Base-by-base conservation (phyloP, 2,888 invertebrate genomes). In the Pollenia angustigena region DNA sequence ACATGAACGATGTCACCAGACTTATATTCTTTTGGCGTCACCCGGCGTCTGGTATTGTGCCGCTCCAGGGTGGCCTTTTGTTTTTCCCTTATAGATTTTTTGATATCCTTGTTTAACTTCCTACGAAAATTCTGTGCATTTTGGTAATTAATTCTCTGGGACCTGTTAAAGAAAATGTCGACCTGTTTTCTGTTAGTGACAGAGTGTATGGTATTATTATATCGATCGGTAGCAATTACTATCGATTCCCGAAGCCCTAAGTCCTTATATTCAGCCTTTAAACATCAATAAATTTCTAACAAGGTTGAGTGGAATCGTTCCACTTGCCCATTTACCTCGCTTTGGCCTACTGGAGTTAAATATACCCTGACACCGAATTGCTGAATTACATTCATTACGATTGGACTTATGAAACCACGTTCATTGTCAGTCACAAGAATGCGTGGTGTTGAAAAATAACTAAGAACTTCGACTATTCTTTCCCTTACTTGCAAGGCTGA, bases 151-250 rank as follows among this genome's bases (percentile, higher is more conserved):
- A 66, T 78, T 66, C 78, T 66, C 9, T 44, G 16, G n/a, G 32
- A 32, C 32, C 32, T 32, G 32, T 32, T 32, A 32, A 32, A 32
- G 32, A 32, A 32, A 32, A 32, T 32, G 32, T 32, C 32, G 32
- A 32, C 32, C 32, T 4, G 32, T 32, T 6, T 32, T 32, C 32
- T 32, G 16, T 82, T 81, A 0, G 80, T 88, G 0, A 88, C 87
- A 12, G 88, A 87, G 18, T 88, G 85, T 4, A 88, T 16, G 0
- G 85, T 68, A 71, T 85, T 88, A 50, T 88, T 88, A n/a, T 88
- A 88, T 10, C 88, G 48, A 40, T 88, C 88, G 0, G 87, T 86
- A 12, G 86, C 48, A 10, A 81, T 72, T n/a, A 69, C 12, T 11
- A 87, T 11, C 12, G 79, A 12, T 74, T 81, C 80, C n/a, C 52